Conservation (phyloP, 2,888 invertebrate genomes). For the Smittia aterrima region DNA sequence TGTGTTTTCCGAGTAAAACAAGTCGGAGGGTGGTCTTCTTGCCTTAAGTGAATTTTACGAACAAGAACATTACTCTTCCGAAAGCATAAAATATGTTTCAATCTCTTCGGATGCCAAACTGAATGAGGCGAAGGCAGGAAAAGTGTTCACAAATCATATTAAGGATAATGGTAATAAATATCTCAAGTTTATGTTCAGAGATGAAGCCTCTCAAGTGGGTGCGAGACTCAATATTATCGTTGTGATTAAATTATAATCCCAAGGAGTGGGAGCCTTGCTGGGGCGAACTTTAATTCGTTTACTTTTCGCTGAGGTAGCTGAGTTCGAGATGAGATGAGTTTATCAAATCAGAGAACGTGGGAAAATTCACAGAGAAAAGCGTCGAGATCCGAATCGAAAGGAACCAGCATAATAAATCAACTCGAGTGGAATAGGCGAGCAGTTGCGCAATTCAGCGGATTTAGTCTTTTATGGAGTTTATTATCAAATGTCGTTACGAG, state of each 20-base stretch:
- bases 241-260: slow-evolving; percentile 26
- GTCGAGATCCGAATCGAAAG: not conserved
- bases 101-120: not conserved
- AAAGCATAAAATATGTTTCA: slow-evolving; percentile 38
- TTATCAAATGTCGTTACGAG: too few relatives aligned
- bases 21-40: slow-evolving; percentile 30
- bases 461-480: too few relatives aligned
- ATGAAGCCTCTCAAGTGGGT: not conserved
- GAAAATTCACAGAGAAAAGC: slow-evolving; percentile 31
- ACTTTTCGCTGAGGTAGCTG: too few relatives aligned
- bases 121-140: slow-evolving; percentile 23
- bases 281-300: too few relatives aligned
- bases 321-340: not conserved
- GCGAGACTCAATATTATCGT: not conserved
- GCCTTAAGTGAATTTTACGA: slow-evolving; percentile 33
- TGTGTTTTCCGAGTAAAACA: slow-evolving; percentile 26
- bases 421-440: slow-evolving; percentile 22
- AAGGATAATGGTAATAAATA: slow-evolving; percentile 40
- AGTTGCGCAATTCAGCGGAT: slow-evolving; percentile 37
- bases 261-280: slow-evolving; percentile 38
- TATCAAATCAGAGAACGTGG: slow-evolving; percentile 21
- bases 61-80: slow-evolving; percentile 38
- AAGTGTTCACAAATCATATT: slow-evolving; percentile 31
- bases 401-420: not conserved
- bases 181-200: slow-evolving; percentile 1